Conservation (phyloP, 92 coral and sea anemone species). For the Porites cylindrica region DNA sequence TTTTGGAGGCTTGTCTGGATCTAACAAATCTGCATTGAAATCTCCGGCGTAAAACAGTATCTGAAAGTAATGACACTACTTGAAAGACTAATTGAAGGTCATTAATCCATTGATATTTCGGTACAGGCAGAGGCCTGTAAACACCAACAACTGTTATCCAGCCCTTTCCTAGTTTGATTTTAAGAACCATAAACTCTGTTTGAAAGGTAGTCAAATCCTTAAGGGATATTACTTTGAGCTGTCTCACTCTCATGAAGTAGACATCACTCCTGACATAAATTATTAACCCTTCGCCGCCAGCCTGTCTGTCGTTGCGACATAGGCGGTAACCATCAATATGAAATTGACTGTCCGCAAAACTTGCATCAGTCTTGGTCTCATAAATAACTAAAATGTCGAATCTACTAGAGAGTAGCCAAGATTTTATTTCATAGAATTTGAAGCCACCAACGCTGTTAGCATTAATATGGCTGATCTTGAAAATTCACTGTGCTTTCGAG, state of each 20-base stretch:
- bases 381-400: conserved; percentile 43
- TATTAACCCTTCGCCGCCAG: conserved; percentile 47
- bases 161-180: conserved; percentile 18
- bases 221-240: not conserved
- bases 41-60: conserved; percentile 5
- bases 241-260: conserved; percentile 7
- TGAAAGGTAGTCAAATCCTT: conserved; percentile 6
- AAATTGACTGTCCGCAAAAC: conserved; percentile 57
- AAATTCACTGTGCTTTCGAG: not conserved
- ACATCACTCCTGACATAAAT: conserved; percentile 41
- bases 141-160: conserved; percentile 48
- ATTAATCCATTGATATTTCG: conserved; percentile 5
- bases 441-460: conserved; percentile 50
- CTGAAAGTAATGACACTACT: not conserved
- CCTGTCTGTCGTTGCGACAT: conserved; percentile 43
- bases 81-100: conserved; percentile 25
- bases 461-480: conserved; percentile 45
- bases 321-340: conserved; percentile 51
- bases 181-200: conserved; percentile 25
- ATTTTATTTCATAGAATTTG: conserved; percentile 44
- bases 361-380: conserved; percentile 13
- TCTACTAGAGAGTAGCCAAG: conserved; percentile 37
- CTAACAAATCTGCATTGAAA: no score
- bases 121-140: conserved; percentile 33
- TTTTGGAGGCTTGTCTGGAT: no score